A percentile compares a stretch with the other conserved stretches of the same genome.
Conservation (phyloP, 2,113 vertebrate species). For the Neolamprologus caudopunctatus region DNA sequence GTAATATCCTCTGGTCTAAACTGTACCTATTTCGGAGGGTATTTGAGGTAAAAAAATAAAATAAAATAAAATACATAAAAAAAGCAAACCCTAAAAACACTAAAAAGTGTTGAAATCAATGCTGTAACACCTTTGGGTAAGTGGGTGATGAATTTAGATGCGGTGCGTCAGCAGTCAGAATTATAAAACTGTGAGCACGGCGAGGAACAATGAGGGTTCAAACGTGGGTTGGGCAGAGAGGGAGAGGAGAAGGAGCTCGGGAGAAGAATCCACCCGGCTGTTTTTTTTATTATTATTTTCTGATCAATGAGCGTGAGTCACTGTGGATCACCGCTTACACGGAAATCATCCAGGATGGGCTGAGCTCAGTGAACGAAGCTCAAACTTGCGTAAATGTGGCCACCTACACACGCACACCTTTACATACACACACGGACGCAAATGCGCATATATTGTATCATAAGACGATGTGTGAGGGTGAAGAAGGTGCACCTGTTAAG, state of each 20-base stretch:
- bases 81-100: neutral
- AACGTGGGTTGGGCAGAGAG: constrained; percentile 38
- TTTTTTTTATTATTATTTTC: neutral
- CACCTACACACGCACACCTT: constrained; percentile 1
- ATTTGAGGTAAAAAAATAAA: neutral
- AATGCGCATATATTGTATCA: neutral
- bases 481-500: constrained; percentile 47
- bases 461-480: neutral
- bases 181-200: constrained; percentile 31
- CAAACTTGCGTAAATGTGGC: neutral
- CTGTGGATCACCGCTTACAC: neutral
- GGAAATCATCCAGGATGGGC: neutral
- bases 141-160: constrained; percentile 45
- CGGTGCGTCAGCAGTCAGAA: constrained; percentile 54
- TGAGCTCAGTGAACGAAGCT: neutral
- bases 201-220: constrained; percentile 24
- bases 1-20: neutral
- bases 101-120: neutral
- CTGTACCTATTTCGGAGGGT: neutral
- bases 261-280: constrained; percentile 11
- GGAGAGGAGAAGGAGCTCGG: neutral
- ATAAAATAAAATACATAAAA: too few relatives aligned
- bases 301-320: constrained; percentile 43
- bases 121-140: constrained; percentile 20
- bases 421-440: neutral